phyloP scores from a whole-genome alignment of 2,797 vertebrate species.

The Cyprinella venusta region DNA sequence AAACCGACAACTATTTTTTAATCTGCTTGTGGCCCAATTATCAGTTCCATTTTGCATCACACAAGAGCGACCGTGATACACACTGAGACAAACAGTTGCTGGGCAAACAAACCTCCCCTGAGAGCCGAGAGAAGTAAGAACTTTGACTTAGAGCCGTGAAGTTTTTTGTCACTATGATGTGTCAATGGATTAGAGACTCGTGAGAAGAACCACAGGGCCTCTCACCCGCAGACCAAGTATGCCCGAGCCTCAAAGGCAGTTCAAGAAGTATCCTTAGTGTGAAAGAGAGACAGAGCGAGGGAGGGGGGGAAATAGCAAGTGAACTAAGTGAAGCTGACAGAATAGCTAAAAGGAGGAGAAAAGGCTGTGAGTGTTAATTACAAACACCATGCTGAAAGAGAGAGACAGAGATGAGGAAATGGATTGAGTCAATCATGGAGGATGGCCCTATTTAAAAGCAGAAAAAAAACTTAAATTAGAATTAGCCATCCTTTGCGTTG shows the following conservation, averaged over 20 bases:
- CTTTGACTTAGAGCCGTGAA: constrained; percentile 23
- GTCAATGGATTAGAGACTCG: constrained; percentile 32
- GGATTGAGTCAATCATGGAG: constrained; percentile 77
- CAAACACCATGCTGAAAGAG: constrained; percentile 72
- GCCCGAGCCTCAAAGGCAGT: constrained; percentile 62
- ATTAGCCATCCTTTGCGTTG: constrained; percentile 75
- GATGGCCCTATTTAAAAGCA: constrained; percentile 69
- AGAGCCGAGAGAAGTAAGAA: constrained; percentile 52
- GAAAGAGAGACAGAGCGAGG: constrained; percentile 12
- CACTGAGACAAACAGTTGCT: background rate
- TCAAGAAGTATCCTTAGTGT: constrained; percentile 61
- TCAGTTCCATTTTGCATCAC: constrained; percentile 43
- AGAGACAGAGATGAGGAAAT: constrained; percentile 70
- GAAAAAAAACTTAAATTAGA: constrained; percentile 72
- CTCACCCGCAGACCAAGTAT: constrained; percentile 15
- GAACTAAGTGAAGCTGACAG: constrained; percentile 67
- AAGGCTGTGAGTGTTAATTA: constrained; percentile 78
- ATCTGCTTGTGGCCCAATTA: constrained; percentile 44
- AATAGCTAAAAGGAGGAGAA: constrained; percentile 73
- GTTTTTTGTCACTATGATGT: constrained; percentile 37
- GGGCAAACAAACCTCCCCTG: constrained; percentile 53
- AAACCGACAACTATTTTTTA: constrained; percentile 15
- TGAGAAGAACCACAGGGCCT: constrained; percentile 33
- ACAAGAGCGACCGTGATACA: background rate
- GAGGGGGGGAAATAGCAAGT: constrained; percentile 5